Evolutionary conservation across 2,888 invertebrate species (phyloP).

Genomic region (Aleiodes testaceus): DNA sequence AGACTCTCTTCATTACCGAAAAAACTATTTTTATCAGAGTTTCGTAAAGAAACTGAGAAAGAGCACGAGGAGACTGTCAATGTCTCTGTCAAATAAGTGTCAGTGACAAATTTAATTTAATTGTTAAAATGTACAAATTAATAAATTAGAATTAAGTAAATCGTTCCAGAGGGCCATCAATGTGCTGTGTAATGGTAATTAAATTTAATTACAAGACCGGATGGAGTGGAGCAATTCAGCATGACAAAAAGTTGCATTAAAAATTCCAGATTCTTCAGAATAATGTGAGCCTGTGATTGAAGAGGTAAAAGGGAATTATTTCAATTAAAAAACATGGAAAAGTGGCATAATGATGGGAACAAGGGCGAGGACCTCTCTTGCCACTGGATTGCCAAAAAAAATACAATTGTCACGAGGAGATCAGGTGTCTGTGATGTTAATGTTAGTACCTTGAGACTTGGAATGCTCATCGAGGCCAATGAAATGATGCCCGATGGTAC

Average conservation of each 20-base stretch:
- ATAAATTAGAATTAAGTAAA: not conserved
- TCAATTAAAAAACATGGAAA: slow-evolving; percentile 46
- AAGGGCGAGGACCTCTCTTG: slow-evolving; percentile 45
- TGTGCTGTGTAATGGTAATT: slow-evolving; percentile 5
- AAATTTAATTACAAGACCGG: not conserved
- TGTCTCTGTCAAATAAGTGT: slow-evolving; percentile 17
- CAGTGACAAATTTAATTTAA: slow-evolving; percentile 4
- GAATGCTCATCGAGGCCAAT: slow-evolving; percentile 63
- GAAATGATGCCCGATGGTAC: slow-evolving; percentile 57
- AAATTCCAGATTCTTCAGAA: not conserved
- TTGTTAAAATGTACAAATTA: too few species aligned
- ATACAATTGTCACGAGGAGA: slow-evolving; percentile 56
- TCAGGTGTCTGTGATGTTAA: slow-evolving; percentile 60
- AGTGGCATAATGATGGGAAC: slow-evolving; percentile 45
- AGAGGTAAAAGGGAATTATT: slow-evolving; percentile 25
- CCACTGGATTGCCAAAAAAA: slow-evolving; percentile 59
- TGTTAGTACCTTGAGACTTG: slow-evolving; percentile 55
- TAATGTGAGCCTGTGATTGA: not conserved
- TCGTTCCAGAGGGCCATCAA: not conserved
- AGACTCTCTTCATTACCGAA: not conserved
- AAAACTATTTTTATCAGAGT: slow-evolving; percentile 10
- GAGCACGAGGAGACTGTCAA: slow-evolving; percentile 14
- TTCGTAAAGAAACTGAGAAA: slow-evolving; percentile 23
- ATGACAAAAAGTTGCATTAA: slow-evolving; percentile 9
- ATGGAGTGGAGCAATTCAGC: not conserved